A percentile compares a stretch with the other conserved stretches of the same genome.
These are phyloP conservation scores for Nannoperca obscura DNA, from an alignment of 2,797 vertebrate species.

Conservation along the genomic window DNA sequence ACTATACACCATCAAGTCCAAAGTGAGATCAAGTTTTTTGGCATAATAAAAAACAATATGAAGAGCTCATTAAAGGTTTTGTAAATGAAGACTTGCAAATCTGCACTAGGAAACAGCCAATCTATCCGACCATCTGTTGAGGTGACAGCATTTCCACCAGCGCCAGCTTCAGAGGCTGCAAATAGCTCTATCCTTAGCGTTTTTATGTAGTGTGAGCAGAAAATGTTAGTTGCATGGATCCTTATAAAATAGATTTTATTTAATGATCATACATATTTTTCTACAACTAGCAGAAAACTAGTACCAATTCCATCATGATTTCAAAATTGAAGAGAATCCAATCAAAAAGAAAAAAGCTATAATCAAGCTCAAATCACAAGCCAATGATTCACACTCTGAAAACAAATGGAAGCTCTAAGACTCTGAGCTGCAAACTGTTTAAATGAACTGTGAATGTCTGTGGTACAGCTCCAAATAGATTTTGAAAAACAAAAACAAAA, in stretches of 20 bases:
- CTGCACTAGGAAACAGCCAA: neutral
- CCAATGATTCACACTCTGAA: neutral
- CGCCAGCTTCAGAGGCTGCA: neutral
- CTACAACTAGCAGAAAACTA: neutral
- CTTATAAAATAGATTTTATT: neutral
- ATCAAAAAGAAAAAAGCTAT: neutral
- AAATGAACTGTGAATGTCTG: neutral
- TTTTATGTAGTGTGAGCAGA: neutral
- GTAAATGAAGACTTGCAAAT: neutral
- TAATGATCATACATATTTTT: neutral
- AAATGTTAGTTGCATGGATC: neutral
- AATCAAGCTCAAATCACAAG: neutral
- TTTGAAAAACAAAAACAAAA: neutral
- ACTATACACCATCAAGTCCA: neutral
- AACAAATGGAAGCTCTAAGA: neutral
- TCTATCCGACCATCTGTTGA: conserved; percentile 19
- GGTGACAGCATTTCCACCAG: neutral
- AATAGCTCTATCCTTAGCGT: neutral
- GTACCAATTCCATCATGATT: neutral
- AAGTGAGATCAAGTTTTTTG: neutral
- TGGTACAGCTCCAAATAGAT: neutral
- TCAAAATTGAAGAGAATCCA: neutral
- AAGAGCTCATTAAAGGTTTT: conserved; percentile 11
- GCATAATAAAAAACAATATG: neutral
- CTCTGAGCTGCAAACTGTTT: neutral